Evolutionary conservation across 92 coral and sea anemone genomes (phyloP).

Genomic region (Plumapathes pennacea): DNA sequence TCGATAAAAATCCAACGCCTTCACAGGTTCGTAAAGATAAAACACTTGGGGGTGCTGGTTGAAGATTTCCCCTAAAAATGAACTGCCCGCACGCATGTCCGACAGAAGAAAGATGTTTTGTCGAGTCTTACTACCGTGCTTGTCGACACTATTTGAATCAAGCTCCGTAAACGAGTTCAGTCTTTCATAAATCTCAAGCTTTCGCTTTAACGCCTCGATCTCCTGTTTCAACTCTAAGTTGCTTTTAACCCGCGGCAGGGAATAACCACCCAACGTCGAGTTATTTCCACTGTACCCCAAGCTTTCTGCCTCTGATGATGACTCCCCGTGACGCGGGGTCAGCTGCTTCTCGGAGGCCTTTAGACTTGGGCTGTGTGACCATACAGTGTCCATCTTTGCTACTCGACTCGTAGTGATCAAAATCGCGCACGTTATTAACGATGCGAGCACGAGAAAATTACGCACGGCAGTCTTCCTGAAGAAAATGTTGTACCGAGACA

Average conservation of each 20-base stretch:
- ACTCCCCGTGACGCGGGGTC: too few relatives aligned
- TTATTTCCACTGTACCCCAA: too few relatives aligned
- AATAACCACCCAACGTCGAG: too few relatives aligned
- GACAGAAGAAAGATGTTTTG: constrained; percentile 79
- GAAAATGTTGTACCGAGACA: too few relatives aligned
- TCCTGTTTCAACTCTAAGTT: constrained; percentile 28
- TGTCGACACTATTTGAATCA: constrained; percentile 73
- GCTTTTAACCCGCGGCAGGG: constrained; percentile 25
- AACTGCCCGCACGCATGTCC: constrained; percentile 71
- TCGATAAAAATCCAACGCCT: constrained; percentile 68
- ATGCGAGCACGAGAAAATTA: too few relatives aligned
- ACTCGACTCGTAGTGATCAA: too few relatives aligned
- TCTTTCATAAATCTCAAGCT: constrained; percentile 60
- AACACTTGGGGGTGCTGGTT: constrained; percentile 85
- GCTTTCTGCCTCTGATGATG: too few relatives aligned
- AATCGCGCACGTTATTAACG: too few relatives aligned
- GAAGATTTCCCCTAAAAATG: constrained; percentile 86
- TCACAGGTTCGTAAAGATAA: constrained; percentile 77
- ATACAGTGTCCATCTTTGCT: too few relatives aligned
- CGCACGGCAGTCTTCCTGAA: too few relatives aligned
- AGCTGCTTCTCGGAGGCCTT: too few relatives aligned
- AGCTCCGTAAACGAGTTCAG: constrained; percentile 70
- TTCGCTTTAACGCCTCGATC: constrained; percentile 33
- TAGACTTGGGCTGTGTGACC: too few relatives aligned
- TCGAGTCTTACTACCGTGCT: constrained; percentile 81